These are phyloP conservation scores for Labrus mixtus DNA, from an alignment of 2,113 vertebrate genomes.

Conservation along the genomic window DNA sequence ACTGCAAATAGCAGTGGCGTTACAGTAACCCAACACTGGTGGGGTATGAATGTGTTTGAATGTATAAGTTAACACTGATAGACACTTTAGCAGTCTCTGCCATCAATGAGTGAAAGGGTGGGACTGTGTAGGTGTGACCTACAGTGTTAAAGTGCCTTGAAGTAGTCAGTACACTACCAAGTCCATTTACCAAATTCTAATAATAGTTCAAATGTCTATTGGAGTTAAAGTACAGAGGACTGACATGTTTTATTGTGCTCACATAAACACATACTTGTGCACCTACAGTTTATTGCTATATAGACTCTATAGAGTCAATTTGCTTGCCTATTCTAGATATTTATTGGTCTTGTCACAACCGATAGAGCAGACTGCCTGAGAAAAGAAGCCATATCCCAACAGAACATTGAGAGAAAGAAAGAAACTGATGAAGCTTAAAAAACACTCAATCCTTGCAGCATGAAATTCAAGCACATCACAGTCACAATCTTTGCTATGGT, in stretches of 20 bases:
- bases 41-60: no score
- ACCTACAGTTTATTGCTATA: conserved; percentile 3
- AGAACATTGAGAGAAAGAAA: conserved; percentile 42
- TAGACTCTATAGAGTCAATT: background rate
- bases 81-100: no score
- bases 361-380: conserved; percentile 26
- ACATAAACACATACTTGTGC: background rate
- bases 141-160: no score
- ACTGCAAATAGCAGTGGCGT: no score
- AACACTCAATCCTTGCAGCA: conserved; percentile 45
- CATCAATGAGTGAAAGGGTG: no score
- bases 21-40: no score
- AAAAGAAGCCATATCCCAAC: conserved; percentile 31
- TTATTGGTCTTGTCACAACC: conserved; percentile 27
- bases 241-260: background rate
- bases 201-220: conserved; percentile 10
- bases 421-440: conserved; percentile 38
- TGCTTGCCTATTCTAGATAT: conserved; percentile 27
- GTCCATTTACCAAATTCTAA: no score
- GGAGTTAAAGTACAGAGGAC: background rate
- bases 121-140: no score
- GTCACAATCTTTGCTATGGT: conserved; percentile 25
- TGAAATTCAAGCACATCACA: conserved; percentile 33
- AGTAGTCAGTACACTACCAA: no score
- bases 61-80: no score